A percentile compares a stretch with the other conserved stretches of the same genome.
Conservation (phyloP, 2,797 vertebrate genomes). For the Pelochelys cantorii region DNA sequence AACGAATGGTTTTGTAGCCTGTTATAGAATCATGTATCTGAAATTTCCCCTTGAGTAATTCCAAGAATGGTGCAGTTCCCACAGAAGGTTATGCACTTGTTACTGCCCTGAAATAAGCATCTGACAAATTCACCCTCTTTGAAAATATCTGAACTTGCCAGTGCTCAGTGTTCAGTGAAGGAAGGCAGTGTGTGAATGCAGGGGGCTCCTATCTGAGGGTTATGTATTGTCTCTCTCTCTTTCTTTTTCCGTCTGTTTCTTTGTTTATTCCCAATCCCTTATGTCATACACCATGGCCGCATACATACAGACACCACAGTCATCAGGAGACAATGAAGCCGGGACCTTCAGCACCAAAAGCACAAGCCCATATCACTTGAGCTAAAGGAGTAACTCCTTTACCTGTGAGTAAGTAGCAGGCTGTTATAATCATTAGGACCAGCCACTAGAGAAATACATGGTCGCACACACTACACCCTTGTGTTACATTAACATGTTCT, state of each 20-base stretch:
- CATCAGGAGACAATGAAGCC: not conserved
- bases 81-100: not conserved
- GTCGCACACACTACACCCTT: not conserved
- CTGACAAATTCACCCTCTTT: not conserved
- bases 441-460: not conserved
- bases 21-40: not conserved
- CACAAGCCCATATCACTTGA: not conserved
- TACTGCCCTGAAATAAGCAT: not conserved
- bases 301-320: not conserved
- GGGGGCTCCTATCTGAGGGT: not conserved
- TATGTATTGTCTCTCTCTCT: not conserved
- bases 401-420: not conserved
- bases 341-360: not conserved
- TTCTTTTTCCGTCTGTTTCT: conserved; percentile 16
- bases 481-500: conserved; percentile 13
- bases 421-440: not conserved
- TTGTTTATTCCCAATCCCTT: conserved; percentile 50
- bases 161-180: not conserved
- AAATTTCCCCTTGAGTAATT: conserved; percentile 61
- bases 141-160: not conserved
- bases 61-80: conserved; percentile 6
- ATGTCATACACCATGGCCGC: not conserved
- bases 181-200: not conserved
- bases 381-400: not conserved
- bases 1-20: not conserved